A percentile compares a stretch with the other conserved stretches of the same genome.
These are phyloP conservation scores for Drosophila kuntzei DNA, from an alignment of 2,888 invertebrate species.

Conservation along the genomic window DNA sequence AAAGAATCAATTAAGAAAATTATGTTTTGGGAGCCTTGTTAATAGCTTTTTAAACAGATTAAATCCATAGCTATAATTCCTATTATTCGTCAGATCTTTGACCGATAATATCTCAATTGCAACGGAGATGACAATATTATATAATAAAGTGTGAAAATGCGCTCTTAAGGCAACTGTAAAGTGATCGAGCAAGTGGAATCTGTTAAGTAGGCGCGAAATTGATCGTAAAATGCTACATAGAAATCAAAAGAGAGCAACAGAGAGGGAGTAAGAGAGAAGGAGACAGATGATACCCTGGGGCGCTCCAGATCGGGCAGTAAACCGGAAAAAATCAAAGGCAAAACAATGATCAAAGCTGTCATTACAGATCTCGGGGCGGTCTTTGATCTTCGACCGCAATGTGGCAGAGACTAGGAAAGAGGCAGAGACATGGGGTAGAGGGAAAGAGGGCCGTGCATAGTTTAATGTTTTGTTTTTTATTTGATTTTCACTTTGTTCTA, in stretches of 20 bases:
- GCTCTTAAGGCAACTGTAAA: conserved; percentile 35
- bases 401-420: conserved; percentile 41
- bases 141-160: conserved; percentile 33
- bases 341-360: conserved; percentile 82
- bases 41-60: not conserved
- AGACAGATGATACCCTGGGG: conserved; percentile 27
- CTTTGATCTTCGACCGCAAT: conserved; percentile 79
- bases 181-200: conserved; percentile 45
- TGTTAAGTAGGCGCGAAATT: conserved; percentile 75
- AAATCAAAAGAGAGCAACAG: conserved; percentile 1
- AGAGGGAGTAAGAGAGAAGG: conserved; percentile 4
- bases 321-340: conserved; percentile 82
- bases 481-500: conserved; percentile 82
- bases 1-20: no score
- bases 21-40: no score
- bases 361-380: conserved; percentile 82
- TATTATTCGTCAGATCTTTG: not conserved
- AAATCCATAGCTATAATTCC: not conserved
- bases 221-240: conserved; percentile 60
- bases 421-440: not conserved
- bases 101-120: not conserved
- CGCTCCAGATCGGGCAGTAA: conserved; percentile 56
- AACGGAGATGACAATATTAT: conserved; percentile 24
- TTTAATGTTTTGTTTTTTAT: conserved; percentile 81
- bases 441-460: conserved; percentile 41